A percentile compares a stretch with the other conserved stretches of the same genome.
These are phyloP conservation scores for Pedionomus torquatus DNA, from an alignment of 2,113 vertebrate genomes.

Conservation along the genomic window DNA sequence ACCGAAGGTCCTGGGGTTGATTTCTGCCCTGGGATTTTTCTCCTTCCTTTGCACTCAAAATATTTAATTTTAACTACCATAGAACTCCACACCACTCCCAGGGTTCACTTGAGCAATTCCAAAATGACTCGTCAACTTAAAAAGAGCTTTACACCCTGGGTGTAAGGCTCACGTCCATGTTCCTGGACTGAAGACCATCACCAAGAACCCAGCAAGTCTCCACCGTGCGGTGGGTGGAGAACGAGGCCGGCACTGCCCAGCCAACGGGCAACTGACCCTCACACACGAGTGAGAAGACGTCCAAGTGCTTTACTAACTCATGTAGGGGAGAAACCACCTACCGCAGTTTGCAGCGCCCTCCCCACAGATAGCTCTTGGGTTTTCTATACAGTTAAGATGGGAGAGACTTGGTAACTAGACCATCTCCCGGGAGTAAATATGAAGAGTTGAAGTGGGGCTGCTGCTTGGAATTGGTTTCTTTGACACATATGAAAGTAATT, in stretches of 20 bases:
- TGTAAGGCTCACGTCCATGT: background rate
- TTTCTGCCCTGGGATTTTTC: background rate
- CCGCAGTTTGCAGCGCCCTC: background rate
- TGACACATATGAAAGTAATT: conserved; percentile 54
- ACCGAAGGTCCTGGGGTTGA: accelerated
- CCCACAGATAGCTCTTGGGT: background rate
- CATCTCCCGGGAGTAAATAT: background rate
- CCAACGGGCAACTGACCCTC: background rate
- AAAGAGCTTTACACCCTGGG: background rate
- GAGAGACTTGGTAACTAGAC: background rate
- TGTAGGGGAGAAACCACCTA: background rate
- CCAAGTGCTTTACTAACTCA: background rate
- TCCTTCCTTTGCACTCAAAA: background rate
- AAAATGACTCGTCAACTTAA: background rate
- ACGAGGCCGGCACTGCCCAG: background rate
- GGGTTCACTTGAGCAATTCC: background rate
- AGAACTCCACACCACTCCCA: background rate
- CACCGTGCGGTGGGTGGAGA: background rate
- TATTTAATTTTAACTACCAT: background rate
- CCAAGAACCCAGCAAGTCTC: background rate
- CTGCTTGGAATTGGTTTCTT: conserved; percentile 20
- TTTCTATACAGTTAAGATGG: background rate
- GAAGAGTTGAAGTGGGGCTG: background rate
- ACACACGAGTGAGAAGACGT: accelerated
- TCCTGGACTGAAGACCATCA: background rate